A percentile compares a stretch with the other conserved stretches of the same genome.
These are phyloP conservation scores for Rhopilema esculentum DNA, from an alignment of 30 jellyfish, hydroid and myxozoan species.

Conservation along the genomic window DNA sequence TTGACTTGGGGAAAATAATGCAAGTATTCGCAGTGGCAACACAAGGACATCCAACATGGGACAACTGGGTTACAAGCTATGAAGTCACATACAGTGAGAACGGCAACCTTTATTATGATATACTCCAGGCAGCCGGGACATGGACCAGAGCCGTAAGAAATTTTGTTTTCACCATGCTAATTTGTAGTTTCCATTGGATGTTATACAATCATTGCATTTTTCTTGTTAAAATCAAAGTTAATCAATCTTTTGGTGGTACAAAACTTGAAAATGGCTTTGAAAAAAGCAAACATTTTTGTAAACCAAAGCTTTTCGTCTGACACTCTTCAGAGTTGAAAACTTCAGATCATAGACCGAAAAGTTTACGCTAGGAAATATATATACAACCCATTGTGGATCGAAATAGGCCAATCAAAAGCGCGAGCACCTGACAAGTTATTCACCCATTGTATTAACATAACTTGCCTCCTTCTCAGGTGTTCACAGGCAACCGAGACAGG, in stretches of 20 bases:
- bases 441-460: not conserved
- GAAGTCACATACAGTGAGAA: slow-evolving; percentile 69
- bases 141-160: not conserved
- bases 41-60: slow-evolving; percentile 88
- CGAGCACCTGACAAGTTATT: not conserved
- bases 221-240: too few relatives aligned
- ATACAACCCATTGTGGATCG: too few relatives aligned
- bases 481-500: slow-evolving; percentile 54
- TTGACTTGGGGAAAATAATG: slow-evolving; percentile 61
- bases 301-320: too few relatives aligned
- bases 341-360: too few relatives aligned
- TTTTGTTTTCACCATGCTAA: not conserved
- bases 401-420: too few relatives aligned
- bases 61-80: slow-evolving; percentile 73
- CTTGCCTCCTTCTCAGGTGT: slow-evolving; percentile 5
- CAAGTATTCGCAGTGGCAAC: slow-evolving; percentile 76
- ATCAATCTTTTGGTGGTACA: too few relatives aligned
- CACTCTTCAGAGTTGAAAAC: too few relatives aligned
- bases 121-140: not conserved
- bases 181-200: not conserved
- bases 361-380: too few relatives aligned
- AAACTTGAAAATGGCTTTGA: too few relatives aligned
- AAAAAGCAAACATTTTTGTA: too few relatives aligned
- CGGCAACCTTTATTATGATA: slow-evolving; percentile 47
- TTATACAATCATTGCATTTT: not conserved